Base-by-base conservation (phyloP, 1,140 invertebrate species). In the Drosophila tani region DNA sequence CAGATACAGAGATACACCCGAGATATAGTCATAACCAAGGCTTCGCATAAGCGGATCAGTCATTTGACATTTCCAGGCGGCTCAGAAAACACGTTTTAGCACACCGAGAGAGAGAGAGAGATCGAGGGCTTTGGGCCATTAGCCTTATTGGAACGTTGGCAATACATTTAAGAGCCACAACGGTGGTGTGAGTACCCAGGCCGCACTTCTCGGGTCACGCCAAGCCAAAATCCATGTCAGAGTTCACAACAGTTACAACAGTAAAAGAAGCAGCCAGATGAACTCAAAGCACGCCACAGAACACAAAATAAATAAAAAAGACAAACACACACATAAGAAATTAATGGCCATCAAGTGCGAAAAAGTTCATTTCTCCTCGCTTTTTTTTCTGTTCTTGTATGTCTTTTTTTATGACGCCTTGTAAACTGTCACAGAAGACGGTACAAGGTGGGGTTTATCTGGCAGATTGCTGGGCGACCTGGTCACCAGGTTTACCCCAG, bases 341-440 rank as follows among this genome's bases (percentile, higher is more conserved):
- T 84, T 81, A 84, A 84, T 85, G 78, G 78, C 77, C 82, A 81
- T 58, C 67, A 78, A 81, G 82, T 78, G 82, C 78, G 58, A 82
- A 85, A 81, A 84, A 63, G 73, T 84, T 85, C 77, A 84, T 81
- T 80, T 80, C 69, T 47, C 38, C 53, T 55, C 21, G 32, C 15
- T 21, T 21, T 41, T 21, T 41, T 51, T 41, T 45, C 57, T 50
- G 51, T 56, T 65, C 41, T 50, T 75, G 21, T 45, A 35, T 62
- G 5, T 60, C 0, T 51, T 40, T 8, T 68, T 68, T 56, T 56
- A 47, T 45, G 40, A 46, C 47, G 75, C 46, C 75, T 77, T 76
- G 50, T 71, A 71, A 73, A 73, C 55, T 77, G 75, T 77, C 74
- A 77, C 75, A 68, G 40, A 71, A 62, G 75, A 58, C 53, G 12